Evolutionary conservation across 2,888 invertebrate genomes (phyloP).

Genomic region (Diarsia dahlii): DNA sequence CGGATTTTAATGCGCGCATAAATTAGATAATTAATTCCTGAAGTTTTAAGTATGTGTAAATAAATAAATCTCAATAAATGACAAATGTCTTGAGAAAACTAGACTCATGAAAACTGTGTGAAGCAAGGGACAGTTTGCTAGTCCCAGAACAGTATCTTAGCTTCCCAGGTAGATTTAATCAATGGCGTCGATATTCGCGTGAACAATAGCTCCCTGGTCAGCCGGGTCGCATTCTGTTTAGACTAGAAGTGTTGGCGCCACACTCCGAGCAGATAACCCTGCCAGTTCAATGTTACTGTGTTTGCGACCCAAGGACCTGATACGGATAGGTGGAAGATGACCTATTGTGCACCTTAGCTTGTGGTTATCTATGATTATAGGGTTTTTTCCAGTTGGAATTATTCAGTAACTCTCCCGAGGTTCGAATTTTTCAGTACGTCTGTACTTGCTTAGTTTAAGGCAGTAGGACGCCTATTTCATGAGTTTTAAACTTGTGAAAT

Average conservation of each 20-base stretch:
- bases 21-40: not conserved
- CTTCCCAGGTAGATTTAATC: not conserved
- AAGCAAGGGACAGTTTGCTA: not conserved
- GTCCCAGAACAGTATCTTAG: not conserved
- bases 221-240: constrained; percentile 51
- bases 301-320: constrained; percentile 37
- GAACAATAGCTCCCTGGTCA: constrained; percentile 26
- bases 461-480: too few relatives aligned
- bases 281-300: constrained; percentile 54
- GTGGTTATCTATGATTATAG: not conserved
- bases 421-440: too few relatives aligned
- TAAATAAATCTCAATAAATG: not conserved
- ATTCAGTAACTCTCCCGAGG: not conserved
- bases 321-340: constrained; percentile 28
- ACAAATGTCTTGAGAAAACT: not conserved
- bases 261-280: constrained; percentile 45
- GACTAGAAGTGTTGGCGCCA: constrained; percentile 66
- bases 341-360: not conserved
- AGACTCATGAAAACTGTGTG: not conserved
- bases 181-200: not conserved
- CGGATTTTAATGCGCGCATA: not conserved
- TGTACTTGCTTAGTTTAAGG: too few relatives aligned
- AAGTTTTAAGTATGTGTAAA: not conserved
- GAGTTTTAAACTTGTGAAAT: not conserved
- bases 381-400: not conserved